A percentile compares a stretch with the other conserved stretches of the same genome.
These are phyloP conservation scores for Ophion ventricosus DNA, from an alignment of 2,888 invertebrate genomes.

Conservation along the genomic window DNA sequence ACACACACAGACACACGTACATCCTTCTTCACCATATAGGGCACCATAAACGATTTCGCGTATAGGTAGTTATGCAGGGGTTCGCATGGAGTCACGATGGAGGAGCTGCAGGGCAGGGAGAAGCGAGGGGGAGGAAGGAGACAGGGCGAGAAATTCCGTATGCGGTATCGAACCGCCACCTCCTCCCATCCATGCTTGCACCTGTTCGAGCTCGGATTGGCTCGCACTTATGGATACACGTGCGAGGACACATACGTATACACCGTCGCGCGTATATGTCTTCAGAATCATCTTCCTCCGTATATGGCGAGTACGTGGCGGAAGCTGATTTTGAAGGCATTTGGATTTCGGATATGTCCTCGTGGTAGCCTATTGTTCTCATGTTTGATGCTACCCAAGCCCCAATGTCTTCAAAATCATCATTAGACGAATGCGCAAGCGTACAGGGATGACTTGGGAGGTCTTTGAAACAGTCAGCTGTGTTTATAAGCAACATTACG, in stretches of 20 bases:
- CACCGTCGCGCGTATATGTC: background rate
- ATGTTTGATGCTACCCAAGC: too few species aligned
- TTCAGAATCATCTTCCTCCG: background rate
- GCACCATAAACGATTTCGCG: constrained; percentile 27
- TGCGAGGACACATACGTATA: constrained; percentile 5
- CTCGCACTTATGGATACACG: constrained; percentile 34
- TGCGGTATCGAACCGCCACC: constrained; percentile 55
- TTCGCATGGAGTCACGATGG: background rate
- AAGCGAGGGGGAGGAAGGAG: background rate
- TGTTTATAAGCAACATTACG: too few species aligned
- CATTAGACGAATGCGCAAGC: too few species aligned
- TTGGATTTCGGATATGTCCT: background rate
- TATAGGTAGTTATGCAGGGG: constrained; percentile 40
- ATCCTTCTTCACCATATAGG: constrained; percentile 22
- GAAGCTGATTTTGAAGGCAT: background rate
- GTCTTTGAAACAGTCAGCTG: too few species aligned
- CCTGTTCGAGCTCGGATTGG: constrained; percentile 59
- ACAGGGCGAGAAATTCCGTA: constrained; percentile 35
- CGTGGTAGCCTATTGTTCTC: too few species aligned
- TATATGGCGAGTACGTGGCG: background rate
- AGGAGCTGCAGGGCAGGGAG: background rate
- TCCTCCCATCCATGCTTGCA: constrained; percentile 59
- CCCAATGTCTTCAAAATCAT: too few species aligned
- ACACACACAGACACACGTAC: constrained; percentile 2
- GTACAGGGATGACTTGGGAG: too few species aligned